These are phyloP conservation scores for Echinops telfairi DNA, from an alignment of 2,113 vertebrate genomes.

Conservation along the genomic window DNA sequence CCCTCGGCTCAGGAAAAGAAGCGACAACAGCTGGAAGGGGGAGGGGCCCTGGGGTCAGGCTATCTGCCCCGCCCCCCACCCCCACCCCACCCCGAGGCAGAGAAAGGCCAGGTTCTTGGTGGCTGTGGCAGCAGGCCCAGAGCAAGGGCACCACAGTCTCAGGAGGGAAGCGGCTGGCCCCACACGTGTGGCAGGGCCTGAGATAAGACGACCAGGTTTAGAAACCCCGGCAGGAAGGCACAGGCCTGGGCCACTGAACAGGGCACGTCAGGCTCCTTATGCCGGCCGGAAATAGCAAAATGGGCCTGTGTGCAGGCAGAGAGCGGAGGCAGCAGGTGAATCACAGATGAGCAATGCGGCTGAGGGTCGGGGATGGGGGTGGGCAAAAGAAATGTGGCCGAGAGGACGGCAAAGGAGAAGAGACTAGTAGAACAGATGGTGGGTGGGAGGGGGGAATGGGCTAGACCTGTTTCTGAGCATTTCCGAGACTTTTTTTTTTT, in stretches of 20 bases:
- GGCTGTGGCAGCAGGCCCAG: slow-evolving; percentile 9
- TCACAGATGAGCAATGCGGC: not conserved
- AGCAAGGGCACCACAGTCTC: not conserved
- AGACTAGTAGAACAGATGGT: no score
- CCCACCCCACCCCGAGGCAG: not conserved
- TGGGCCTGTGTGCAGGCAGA: not conserved
- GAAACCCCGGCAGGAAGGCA: not conserved
- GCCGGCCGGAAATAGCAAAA: not conserved
- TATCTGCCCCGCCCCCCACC: no score
- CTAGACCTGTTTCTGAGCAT: no score
- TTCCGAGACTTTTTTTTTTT: no score
- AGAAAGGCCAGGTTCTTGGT: not conserved
- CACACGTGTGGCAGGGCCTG: not conserved
- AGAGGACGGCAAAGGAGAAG: not conserved
- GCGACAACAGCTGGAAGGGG: slow-evolving; percentile 82
- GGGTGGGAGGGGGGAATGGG: no score
- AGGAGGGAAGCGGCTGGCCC: not conserved
- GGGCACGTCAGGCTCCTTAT: not conserved
- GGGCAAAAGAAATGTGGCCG: not conserved
- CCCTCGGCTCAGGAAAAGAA: slow-evolving; percentile 72
- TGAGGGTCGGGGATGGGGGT: not conserved
- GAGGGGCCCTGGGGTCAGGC: slow-evolving; percentile 21
- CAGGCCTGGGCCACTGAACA: not conserved
- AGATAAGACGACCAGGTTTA: not conserved
- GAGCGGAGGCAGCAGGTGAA: not conserved